Evolutionary conservation across 2,113 vertebrate species (phyloP).

Genomic region (Varanus salvator): DNA sequence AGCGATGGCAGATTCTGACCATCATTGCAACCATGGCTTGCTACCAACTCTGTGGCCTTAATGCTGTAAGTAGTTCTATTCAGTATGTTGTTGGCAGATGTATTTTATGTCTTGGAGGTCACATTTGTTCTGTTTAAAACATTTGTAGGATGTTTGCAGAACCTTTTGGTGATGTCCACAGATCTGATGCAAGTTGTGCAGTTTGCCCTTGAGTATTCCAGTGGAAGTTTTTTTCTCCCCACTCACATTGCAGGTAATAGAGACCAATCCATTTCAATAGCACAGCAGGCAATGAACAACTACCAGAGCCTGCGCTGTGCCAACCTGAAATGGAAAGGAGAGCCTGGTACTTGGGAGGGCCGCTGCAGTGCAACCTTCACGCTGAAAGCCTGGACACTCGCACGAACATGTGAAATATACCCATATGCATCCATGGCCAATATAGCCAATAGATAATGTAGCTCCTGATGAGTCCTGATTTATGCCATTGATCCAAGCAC

Average conservation of each 20-base stretch:
- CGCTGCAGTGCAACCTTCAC: neutral
- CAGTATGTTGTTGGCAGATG: rapidly evolving
- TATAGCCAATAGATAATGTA: neutral
- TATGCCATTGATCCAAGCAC: neutral
- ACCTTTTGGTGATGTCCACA: neutral
- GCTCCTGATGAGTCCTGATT: neutral
- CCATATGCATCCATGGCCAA: neutral
- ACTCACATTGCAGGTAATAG: neutral
- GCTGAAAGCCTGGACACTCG: neutral
- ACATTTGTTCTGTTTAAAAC: neutral
- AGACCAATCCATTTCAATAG: neutral
- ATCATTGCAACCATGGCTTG: constrained; percentile 89
- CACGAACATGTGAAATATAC: neutral
- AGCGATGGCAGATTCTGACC: constrained; percentile 89
- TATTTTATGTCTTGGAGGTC: neutral
- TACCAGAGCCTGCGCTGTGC: neutral
- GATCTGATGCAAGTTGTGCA: too few relatives aligned
- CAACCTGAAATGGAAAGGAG: neutral
- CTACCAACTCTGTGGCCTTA: constrained; percentile 96
- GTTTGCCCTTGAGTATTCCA: neutral
- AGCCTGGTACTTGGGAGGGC: too few relatives aligned
- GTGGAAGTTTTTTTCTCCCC: neutral
- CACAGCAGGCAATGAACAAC: neutral
- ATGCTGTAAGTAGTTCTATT: constrained; percentile 84
- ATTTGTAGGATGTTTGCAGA: neutral